Conservation (phyloP, 2,888 invertebrate genomes). For the Lasioglossum oenotherae region DNA sequence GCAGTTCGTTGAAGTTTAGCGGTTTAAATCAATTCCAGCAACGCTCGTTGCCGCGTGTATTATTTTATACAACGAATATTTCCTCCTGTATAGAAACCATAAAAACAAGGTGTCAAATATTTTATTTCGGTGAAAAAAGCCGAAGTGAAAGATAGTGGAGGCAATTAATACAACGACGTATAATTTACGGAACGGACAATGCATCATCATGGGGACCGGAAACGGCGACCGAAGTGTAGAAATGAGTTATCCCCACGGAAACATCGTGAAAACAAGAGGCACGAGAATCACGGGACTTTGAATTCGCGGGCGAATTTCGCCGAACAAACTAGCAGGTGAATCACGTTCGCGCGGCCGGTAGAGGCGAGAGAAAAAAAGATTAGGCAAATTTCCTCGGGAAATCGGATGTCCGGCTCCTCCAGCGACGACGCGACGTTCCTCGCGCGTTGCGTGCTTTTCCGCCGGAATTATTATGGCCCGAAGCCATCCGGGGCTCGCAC, state of each 20-base stretch:
- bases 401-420: slow-evolving; percentile 17
- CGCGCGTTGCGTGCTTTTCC: slow-evolving; percentile 1
- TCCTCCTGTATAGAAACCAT: not conserved
- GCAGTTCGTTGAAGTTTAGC: not conserved
- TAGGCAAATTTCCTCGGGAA: slow-evolving; percentile 35
- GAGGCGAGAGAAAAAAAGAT: not conserved
- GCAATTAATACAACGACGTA: not conserved
- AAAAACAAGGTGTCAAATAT: slow-evolving; percentile 8
- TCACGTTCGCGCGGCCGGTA: not conserved
- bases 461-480: slow-evolving; percentile 48
- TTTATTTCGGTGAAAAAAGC: not conserved
- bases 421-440: slow-evolving; percentile 20
- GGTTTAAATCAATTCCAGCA: not conserved
- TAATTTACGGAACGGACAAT: slow-evolving; percentile 4
- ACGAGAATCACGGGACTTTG: slow-evolving; percentile 16
- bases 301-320: slow-evolving; percentile 25
- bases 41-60: not conserved
- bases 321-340: slow-evolving; percentile 13
- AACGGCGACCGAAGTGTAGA: not conserved
- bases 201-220: not conserved
- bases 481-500: slow-evolving; percentile 36
- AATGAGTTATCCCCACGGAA: slow-evolving; percentile 15
- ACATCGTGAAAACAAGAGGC: slow-evolving; percentile 6
- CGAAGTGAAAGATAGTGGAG: not conserved
- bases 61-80: not conserved